These are phyloP conservation scores for Catharus bicknelli DNA, from an alignment of 2,113 vertebrate species.

Conservation along the genomic window DNA sequence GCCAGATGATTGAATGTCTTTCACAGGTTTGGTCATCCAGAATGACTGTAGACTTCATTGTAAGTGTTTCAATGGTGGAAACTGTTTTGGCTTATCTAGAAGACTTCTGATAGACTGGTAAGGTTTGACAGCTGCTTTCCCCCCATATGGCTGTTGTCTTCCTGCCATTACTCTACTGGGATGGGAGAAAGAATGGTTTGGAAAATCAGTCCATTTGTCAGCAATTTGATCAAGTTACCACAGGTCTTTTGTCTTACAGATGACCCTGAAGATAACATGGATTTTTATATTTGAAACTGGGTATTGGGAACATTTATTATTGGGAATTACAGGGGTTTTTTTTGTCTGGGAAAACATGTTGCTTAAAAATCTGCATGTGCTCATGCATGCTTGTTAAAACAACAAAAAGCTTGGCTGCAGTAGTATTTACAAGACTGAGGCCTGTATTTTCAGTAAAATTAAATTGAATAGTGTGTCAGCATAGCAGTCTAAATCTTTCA, in stretches of 20 bases:
- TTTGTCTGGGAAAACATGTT: background rate
- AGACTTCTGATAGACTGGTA: background rate
- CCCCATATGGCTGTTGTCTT: background rate
- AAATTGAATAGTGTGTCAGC: background rate
- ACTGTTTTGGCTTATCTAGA: background rate
- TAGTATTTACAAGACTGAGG: background rate
- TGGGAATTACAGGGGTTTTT: fast-evolving
- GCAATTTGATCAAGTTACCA: background rate
- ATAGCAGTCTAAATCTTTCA: background rate
- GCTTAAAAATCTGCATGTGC: background rate
- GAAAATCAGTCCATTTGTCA: background rate
- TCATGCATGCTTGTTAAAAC: background rate
- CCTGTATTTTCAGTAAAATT: background rate
- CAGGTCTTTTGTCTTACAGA: background rate
- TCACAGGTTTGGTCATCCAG: background rate
- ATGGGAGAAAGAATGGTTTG: background rate
- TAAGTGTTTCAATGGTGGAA: background rate
- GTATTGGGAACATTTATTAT: fast-evolving
- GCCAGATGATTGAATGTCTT: background rate
- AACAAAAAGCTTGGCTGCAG: background rate
- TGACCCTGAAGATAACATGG: background rate
- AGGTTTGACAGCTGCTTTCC: background rate
- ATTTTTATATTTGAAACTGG: background rate
- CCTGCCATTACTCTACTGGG: background rate
- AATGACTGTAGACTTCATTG: background rate